Base-by-base conservation (phyloP, 2,113 vertebrate genomes). In the Sinocyclocheilus anophthalmus region DNA sequence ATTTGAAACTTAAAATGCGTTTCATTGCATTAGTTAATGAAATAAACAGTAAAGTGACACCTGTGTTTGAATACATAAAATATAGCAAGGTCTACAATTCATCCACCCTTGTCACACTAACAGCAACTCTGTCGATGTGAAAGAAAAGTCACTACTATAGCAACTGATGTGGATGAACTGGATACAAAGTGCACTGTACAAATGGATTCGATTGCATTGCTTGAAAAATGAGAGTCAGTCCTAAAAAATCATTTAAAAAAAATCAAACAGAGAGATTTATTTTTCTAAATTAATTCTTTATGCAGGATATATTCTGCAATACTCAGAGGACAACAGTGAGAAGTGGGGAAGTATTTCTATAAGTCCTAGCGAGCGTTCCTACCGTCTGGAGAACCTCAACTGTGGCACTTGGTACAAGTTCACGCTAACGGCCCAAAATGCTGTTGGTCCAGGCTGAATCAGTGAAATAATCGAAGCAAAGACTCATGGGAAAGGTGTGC, bases 351-450 rank as follows among this genome's bases (percentile, higher is more conserved):
- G 97, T 84, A 96, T 98, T 80, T 95, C 97, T 85, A 99, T 99
- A 91, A 99, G 98, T 91, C 98, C 98, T 18, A 99, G 98, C 0
- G 97, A 99, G 86, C 97, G 97, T 0, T 97, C 96, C 1, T 99
- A 99, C 87, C 95, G 97, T 16, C 90, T 99, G 88, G 98, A 99
- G 84, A 99, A 96, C 16, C 90, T 99, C 65, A 99, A 98, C 63
- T 99, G 98, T 33, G 98, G 98, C 45, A 99, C 98, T 0, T 99
- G 98, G 98, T 99, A 99, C 88, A 99, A 99, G 90, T 99, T 99
- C 90, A 99, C 98, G 0, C 93, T 99, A 14, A 99, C 98, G 0
- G 98, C 98, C 72, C 98, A 99, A 91, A 99, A 99, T 1, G 98
- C 97, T 53, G 98, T 99, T 53, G 98, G 98, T 0, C 98, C 98